Evolutionary conservation across 2,113 vertebrate genomes (phyloP), one percentile per base, ranked within the genome.

Genomic region (Fregetta grallaria): DNA sequence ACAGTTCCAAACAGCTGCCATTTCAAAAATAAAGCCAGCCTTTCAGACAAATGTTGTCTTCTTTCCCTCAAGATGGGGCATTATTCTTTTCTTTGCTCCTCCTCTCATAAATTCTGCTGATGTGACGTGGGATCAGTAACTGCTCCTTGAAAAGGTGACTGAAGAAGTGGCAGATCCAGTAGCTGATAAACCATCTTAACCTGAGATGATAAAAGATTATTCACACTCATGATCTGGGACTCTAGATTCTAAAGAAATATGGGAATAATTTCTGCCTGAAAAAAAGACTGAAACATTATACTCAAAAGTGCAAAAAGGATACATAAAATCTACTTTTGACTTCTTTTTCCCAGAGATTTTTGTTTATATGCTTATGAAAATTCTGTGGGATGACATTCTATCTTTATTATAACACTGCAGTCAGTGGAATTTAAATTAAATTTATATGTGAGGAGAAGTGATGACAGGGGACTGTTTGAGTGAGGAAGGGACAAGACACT

Each of bases 131-230:
- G 36, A 92, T 78, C 74, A 75, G 49, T 82, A 75, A 76, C 52
- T 44, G 62, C 23, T 36, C 75, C 74, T 88, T 92, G 82, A 75
- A 92, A 95, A 68, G 34, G 44, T 91, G 85, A 86, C 85, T 92
- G 88, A 93, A 97, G 88, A 86, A 79, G 79, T 90, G 58, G 66
- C 29, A 86, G 74, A 90, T 90, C 20, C 74, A 92, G 78, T 90
- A 96, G 88, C 92, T 88, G 92, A 97, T 94, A 95, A 93, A 92
- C 49, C 29, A 30, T 88, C 77, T 89, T 92, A 86, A 76, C 49
- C 40, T 0, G 1, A 81, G 61, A 86, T 90, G 90, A 93, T 79
- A 90, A 95, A 93, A 94, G 82, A 61, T 90, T 71, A 90, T 63
- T 93, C 34, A 68, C 85, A 86, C 88, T 90, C 92, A 88, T 30